These are phyloP conservation scores for Sebastes umbrosus DNA, from an alignment of 2,797 vertebrate genomes.

Conservation along the genomic window DNA sequence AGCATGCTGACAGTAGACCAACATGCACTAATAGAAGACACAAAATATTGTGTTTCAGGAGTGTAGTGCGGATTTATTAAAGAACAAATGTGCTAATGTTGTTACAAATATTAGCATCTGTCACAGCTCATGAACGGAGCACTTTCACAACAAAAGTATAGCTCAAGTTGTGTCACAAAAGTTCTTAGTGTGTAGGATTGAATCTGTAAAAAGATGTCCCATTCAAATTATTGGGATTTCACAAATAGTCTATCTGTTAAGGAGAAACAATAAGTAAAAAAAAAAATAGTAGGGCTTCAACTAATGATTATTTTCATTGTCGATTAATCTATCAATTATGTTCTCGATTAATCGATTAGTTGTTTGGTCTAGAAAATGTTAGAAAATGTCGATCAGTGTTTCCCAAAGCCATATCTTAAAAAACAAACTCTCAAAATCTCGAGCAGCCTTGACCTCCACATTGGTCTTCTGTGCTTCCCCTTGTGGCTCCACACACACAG, in stretches of 20 bases:
- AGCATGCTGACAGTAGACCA: not conserved
- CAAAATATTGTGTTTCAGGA: not conserved
- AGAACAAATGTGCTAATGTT: not conserved
- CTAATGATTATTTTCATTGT: no score
- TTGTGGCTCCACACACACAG: slow-evolving; percentile 25
- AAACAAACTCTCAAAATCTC: slow-evolving; percentile 45
- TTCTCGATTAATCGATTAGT: no score
- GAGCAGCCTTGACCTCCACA: slow-evolving; percentile 68
- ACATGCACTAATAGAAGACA: not conserved
- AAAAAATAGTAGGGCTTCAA: no score
- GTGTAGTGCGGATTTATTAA: not conserved
- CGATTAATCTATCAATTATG: no score
- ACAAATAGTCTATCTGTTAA: not conserved
- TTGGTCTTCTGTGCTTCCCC: slow-evolving; percentile 43
- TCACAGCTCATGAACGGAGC: not conserved
- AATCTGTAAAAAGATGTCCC: not conserved
- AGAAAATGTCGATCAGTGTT: no score
- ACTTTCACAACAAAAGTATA: not conserved
- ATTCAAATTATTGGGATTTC: not conserved
- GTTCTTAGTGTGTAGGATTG: not conserved
- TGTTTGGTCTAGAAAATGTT: no score
- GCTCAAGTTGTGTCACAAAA: not conserved
- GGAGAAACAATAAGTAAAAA: not conserved
- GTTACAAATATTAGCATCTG: not conserved
- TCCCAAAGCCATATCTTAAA: slow-evolving; percentile 21